These are phyloP conservation scores for Athetis lepigone DNA, from an alignment of 2,888 invertebrate species.

Conservation along the genomic window DNA sequence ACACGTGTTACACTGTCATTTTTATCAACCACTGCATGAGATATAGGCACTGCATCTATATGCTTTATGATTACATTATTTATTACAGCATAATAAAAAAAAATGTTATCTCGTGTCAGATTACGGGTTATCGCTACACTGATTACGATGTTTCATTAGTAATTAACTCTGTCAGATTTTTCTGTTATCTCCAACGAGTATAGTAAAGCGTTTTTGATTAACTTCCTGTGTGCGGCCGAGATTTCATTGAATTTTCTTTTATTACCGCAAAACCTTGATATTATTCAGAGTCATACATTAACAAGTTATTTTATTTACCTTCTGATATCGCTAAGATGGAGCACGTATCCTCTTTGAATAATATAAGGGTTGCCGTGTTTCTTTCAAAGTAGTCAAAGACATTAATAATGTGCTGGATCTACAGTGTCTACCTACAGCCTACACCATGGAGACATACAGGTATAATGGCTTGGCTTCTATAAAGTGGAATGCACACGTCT, in stretches of 20 bases:
- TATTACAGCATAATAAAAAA: slow-evolving; percentile 33
- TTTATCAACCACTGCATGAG: slow-evolving; percentile 3
- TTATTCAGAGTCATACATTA: no score
- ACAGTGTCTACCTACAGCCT: not conserved
- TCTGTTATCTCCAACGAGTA: slow-evolving; percentile 35
- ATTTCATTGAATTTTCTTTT: slow-evolving; percentile 1
- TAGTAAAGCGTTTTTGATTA: slow-evolving; percentile 9
- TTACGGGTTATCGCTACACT: slow-evolving; percentile 43
- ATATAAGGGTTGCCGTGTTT: no score
- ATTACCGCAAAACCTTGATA: no score
- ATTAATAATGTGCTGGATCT: no score
- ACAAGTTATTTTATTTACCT: no score
- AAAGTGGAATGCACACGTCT: not conserved
- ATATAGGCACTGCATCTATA: slow-evolving; percentile 5
- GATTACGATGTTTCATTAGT: slow-evolving; percentile 47
- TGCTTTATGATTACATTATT: slow-evolving; percentile 26
- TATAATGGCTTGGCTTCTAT: not conserved
- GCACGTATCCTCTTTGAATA: no score
- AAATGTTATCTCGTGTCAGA: slow-evolving; percentile 43
- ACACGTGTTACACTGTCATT: not conserved
- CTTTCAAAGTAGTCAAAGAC: no score
- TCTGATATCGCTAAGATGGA: no score
- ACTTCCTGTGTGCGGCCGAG: slow-evolving; percentile 9
- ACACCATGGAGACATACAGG: not conserved
- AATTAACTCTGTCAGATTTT: slow-evolving; percentile 46